Evolutionary conservation across 1,140 invertebrate species (phyloP).

Genomic region (Drosophila albomicans): DNA sequence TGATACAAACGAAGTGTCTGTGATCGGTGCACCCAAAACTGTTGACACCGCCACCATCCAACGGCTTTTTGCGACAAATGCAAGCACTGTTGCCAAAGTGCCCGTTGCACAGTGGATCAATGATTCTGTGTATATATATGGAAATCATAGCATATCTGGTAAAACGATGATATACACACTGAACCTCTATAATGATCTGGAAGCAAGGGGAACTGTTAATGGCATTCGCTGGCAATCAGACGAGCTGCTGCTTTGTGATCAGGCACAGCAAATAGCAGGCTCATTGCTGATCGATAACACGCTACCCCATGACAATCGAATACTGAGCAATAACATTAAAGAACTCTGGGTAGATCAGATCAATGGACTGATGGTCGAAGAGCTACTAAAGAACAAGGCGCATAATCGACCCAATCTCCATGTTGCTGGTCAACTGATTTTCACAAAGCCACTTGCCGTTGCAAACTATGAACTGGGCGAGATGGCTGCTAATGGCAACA

Average conservation of each 20-base stretch:
- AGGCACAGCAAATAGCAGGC: slow-evolving; percentile 55
- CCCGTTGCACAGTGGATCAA: slow-evolving; percentile 84
- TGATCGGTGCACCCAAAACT: slow-evolving; percentile 65
- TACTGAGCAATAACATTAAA: slow-evolving; percentile 69
- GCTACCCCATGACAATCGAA: slow-evolving; percentile 44
- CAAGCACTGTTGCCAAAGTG: slow-evolving; percentile 81
- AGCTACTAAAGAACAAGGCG: slow-evolving; percentile 65
- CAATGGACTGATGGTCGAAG: slow-evolving; percentile 61
- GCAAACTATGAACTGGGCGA: slow-evolving; percentile 53
- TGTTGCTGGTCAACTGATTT: slow-evolving; percentile 64
- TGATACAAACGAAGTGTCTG: slow-evolving; percentile 8
- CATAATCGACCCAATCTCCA: slow-evolving; percentile 63
- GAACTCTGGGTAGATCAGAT: slow-evolving; percentile 69
- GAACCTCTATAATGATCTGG: slow-evolving; percentile 73
- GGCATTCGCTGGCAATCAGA: slow-evolving; percentile 53
- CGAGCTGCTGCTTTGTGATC: slow-evolving; percentile 60
- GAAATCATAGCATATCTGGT: slow-evolving; percentile 73
- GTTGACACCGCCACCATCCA: slow-evolving; percentile 65
- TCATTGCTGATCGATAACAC: slow-evolving; percentile 64
- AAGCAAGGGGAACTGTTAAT: slow-evolving; percentile 67
- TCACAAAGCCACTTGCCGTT: slow-evolving; percentile 64
- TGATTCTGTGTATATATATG: slow-evolving; percentile 75
- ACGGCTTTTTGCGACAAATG: slow-evolving; percentile 61
- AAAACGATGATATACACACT: slow-evolving; percentile 57
- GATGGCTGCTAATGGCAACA: slow-evolving; percentile 10